Evolutionary conservation across 2,888 invertebrate species (phyloP).

Genomic region (Hirtodrosophila histrioides): DNA sequence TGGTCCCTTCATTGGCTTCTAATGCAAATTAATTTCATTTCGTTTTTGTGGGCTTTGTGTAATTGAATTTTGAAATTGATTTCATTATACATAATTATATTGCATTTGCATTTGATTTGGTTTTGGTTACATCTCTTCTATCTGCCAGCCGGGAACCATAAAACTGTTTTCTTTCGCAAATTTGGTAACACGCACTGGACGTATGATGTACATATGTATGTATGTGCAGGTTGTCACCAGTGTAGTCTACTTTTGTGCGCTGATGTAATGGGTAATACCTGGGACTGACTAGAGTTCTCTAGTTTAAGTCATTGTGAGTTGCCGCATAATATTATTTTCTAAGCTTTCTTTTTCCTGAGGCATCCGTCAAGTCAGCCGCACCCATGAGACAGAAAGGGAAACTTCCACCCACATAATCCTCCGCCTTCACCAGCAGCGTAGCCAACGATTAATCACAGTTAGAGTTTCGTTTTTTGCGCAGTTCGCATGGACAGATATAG

Average conservation of each 20-base stretch:
- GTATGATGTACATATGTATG: too few species aligned
- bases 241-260: conserved; percentile 58
- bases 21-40: conserved; percentile 49
- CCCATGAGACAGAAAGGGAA: conserved; percentile 37
- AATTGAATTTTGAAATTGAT: conserved; percentile 57
- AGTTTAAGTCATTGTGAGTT: conserved; percentile 24
- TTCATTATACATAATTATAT: conserved; percentile 21
- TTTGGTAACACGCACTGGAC: too few species aligned
- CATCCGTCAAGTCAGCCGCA: conserved; percentile 46
- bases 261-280: conserved; percentile 65
- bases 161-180: too few species aligned
- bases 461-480: conserved; percentile 42
- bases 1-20: conserved; percentile 16
- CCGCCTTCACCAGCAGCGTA: conserved; percentile 10
- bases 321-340: conserved; percentile 30
- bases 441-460: conserved; percentile 68
- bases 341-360: conserved; percentile 13
- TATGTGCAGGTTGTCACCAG: conserved; percentile 5
- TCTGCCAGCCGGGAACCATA: too few species aligned
- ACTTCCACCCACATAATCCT: not conserved
- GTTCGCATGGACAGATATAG: conserved; percentile 6
- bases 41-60: conserved; percentile 27
- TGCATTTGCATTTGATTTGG: conserved; percentile 31
- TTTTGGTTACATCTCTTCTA: too few species aligned
- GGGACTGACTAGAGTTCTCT: conserved; percentile 42